A percentile compares a stretch with the other conserved stretches of the same genome.
Conservation (phyloP, 2,888 invertebrate genomes). For the Phymatocera aterrima region DNA sequence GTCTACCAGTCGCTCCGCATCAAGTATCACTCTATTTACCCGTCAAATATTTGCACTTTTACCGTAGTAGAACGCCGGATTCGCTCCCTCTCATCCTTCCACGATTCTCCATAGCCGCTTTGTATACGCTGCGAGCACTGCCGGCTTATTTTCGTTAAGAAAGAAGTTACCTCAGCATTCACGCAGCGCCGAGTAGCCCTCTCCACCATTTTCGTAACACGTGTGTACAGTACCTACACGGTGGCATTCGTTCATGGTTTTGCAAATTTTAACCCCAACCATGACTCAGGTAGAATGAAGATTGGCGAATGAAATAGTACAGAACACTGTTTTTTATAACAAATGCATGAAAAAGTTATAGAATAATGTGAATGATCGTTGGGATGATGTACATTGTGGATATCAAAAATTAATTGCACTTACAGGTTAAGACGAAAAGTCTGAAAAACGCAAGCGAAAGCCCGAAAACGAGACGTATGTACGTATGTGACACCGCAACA, state of each 20-base stretch:
- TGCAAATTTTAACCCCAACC: neutral
- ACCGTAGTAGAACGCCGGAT: slow-evolving; percentile 70
- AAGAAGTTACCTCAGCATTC: slow-evolving; percentile 2
- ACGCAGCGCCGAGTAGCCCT: slow-evolving; percentile 12
- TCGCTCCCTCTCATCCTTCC: slow-evolving; percentile 57
- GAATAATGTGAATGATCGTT: too few relatives aligned
- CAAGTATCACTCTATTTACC: slow-evolving; percentile 74
- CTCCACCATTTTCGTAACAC: slow-evolving; percentile 1
- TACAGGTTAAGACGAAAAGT: too few relatives aligned
- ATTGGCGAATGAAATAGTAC: too few relatives aligned
- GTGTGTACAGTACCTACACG: neutral
- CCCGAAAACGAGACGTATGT: too few relatives aligned
- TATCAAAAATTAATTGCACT: too few relatives aligned
- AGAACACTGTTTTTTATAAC: too few relatives aligned
- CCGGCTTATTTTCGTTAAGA: slow-evolving; percentile 65
- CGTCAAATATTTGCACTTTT: slow-evolving; percentile 74
- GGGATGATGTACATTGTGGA: too few relatives aligned
- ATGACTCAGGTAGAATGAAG: too few relatives aligned
- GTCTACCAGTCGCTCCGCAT: slow-evolving; percentile 64
- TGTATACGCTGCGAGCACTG: slow-evolving; percentile 69
- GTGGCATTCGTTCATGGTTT: neutral
- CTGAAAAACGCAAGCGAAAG: too few relatives aligned
- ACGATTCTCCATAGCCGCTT: slow-evolving; percentile 70
- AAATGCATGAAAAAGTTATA: too few relatives aligned
- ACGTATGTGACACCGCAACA: too few relatives aligned